Percentiles rank a stretch among this genome's conserved stretches.
These are phyloP conservation scores for Ormyrus pomaceus DNA, from an alignment of 2,888 invertebrate species.

Conservation along the genomic window DNA sequence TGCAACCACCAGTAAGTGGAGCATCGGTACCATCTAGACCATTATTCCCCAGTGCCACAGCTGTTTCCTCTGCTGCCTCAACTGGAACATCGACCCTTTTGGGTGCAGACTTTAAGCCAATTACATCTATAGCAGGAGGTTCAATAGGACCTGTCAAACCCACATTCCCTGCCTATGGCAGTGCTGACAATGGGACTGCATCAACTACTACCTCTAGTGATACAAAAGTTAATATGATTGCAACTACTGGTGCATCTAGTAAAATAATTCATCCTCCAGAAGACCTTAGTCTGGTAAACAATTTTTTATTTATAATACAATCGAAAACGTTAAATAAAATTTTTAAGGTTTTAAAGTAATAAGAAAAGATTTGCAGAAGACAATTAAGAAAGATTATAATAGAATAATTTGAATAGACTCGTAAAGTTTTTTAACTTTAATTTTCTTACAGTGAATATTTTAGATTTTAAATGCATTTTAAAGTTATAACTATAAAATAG, in stretches of 20 bases:
- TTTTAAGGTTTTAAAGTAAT: background rate
- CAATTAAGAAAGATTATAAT: too few species aligned
- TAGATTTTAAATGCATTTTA: too few species aligned
- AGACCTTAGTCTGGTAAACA: constrained; percentile 85
- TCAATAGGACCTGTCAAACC: constrained; percentile 80
- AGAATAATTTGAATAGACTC: too few species aligned
- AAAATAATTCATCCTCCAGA: constrained; percentile 96
- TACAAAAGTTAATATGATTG: constrained; percentile 79
- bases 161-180: constrained; percentile 85
- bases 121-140: constrained; percentile 75
- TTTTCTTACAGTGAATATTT: too few species aligned
- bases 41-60: constrained; percentile 88
- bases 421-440: too few species aligned
- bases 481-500: too few species aligned
- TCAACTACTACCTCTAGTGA: constrained; percentile 77
- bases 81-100: constrained; percentile 76
- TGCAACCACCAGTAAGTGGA: constrained; percentile 73
- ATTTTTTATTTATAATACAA: constrained; percentile 4
- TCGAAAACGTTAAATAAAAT: constrained; percentile 2
- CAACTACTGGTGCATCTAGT: constrained; percentile 89
- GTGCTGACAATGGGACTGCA: constrained; percentile 70
- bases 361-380: background rate
- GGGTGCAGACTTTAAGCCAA: constrained; percentile 80
- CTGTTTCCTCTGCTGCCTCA: constrained; percentile 77
- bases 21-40: constrained; percentile 80